Conservation (phyloP, 2,113 vertebrate genomes). For the Takifugu flavidus region DNA sequence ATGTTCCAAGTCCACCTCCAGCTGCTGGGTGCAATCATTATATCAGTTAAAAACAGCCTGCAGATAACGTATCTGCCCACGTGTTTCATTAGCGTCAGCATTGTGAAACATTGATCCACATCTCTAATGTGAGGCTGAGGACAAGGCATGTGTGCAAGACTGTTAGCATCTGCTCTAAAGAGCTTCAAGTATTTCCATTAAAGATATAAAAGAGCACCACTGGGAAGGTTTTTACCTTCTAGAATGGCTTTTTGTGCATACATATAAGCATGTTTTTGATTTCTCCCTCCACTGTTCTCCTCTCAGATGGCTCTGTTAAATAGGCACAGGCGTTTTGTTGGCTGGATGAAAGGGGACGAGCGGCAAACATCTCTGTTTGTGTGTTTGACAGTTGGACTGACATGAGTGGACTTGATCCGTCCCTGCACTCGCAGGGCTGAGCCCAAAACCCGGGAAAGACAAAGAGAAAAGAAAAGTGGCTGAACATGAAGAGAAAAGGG, state of each 20-base stretch:
- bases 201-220: slow-evolving; percentile 18
- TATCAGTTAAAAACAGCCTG: slow-evolving; percentile 14
- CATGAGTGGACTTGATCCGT: background rate
- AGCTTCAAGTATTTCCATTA: slow-evolving; percentile 12
- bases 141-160: slow-evolving; percentile 28
- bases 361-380: slow-evolving; percentile 11
- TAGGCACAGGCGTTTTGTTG: slow-evolving; percentile 1
- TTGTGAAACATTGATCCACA: slow-evolving; percentile 46
- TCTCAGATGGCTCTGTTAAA: slow-evolving; percentile 10
- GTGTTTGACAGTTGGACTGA: slow-evolving; percentile 17
- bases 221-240: slow-evolving; percentile 7
- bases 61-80: slow-evolving; percentile 47
- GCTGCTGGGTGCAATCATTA: slow-evolving; percentile 15
- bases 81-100: slow-evolving; percentile 39
- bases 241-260: background rate
- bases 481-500: slow-evolving; percentile 17
- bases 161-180: slow-evolving; percentile 42
- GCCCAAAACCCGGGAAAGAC: slow-evolving; percentile 16
- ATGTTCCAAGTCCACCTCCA: slow-evolving; percentile 44
- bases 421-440: background rate
- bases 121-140: slow-evolving; percentile 38
- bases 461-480: slow-evolving; percentile 20
- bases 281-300: background rate
- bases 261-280: slow-evolving; percentile 16
- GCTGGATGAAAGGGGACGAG: slow-evolving; percentile 12